phyloP scores from a whole-genome alignment of 2,113 vertebrate genomes.

The Cnemophilus loriae region DNA sequence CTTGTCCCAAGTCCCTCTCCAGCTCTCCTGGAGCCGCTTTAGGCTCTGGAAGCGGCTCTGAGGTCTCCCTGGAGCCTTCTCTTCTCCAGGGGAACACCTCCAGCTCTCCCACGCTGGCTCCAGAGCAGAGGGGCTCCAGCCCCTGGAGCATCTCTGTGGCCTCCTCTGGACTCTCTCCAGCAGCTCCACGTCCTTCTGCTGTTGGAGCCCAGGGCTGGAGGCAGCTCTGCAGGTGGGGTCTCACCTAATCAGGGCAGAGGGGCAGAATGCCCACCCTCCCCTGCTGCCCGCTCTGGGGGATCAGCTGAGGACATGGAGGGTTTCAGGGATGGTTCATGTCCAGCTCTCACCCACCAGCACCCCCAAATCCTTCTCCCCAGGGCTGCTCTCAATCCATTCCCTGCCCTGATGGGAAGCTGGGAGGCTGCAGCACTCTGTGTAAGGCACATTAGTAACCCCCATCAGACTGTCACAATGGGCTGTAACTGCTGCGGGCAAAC shows the following conservation, averaged over 20 bases:
- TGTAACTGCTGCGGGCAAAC: neutral
- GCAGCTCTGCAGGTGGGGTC: neutral
- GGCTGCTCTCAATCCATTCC: neutral
- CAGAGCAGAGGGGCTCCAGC: neutral
- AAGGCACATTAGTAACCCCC: neutral
- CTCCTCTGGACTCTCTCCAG: neutral
- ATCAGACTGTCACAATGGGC: neutral
- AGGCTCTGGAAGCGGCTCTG: neutral
- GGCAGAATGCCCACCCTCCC: neutral
- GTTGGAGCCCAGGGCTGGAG: fast-evolving
- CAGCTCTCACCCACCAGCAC: neutral
- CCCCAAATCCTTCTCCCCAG: neutral
- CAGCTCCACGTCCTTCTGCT: neutral
- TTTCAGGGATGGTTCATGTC: neutral
- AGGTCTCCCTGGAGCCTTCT: neutral
- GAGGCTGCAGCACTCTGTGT: neutral
- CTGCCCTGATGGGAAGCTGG: neutral
- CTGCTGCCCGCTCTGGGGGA: neutral
- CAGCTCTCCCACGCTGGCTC: neutral
- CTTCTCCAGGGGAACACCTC: neutral
- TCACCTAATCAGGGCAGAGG: neutral
- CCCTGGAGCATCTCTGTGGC: fast-evolving
- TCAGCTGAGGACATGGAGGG: fast-evolving
- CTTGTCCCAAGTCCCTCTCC: neutral
- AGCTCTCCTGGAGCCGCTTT: neutral